Percentiles rank a stretch among this genome's conserved stretches.
Conservation (phyloP, 2,888 invertebrate species). For the Onchidella celtica region DNA sequence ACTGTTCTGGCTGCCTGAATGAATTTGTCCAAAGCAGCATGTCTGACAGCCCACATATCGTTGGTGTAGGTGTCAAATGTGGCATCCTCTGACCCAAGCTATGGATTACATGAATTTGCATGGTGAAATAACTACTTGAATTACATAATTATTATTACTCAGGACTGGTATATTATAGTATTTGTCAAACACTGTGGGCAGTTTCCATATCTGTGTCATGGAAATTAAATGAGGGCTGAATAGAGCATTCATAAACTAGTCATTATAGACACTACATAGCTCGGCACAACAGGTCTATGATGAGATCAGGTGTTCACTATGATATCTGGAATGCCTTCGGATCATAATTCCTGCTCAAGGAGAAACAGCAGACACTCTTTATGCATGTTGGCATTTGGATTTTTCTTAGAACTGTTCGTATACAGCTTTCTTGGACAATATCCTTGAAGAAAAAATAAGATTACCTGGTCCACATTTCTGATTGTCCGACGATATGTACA, state of each 20-base stretch:
- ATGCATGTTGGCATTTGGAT: too few relatives aligned
- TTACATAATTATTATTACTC: too few relatives aligned
- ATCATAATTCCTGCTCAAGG: too few relatives aligned
- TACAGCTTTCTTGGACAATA: too few relatives aligned
- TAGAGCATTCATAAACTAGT: neutral
- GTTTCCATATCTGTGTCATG: too few relatives aligned
- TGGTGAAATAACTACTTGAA: too few relatives aligned
- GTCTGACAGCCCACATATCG: slow-evolving; percentile 76
- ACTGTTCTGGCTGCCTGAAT: slow-evolving; percentile 79
- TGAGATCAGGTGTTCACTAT: neutral
- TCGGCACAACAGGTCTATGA: neutral
- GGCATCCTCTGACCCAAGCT: slow-evolving; percentile 68
- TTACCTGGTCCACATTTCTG: slow-evolving; percentile 63
- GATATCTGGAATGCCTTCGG: too few relatives aligned
- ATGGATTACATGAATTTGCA: neutral
- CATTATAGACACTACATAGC: neutral
- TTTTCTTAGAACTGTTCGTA: too few relatives aligned
- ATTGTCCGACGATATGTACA: slow-evolving; percentile 69
- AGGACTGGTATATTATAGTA: too few relatives aligned
- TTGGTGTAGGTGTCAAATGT: slow-evolving; percentile 78
- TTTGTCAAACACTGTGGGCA: too few relatives aligned
- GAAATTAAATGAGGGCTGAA: neutral
- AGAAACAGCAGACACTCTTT: too few relatives aligned
- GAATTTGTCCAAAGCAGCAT: slow-evolving; percentile 71
- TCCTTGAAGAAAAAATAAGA: too few relatives aligned